phyloP scores from a whole-genome alignment of 1,140 invertebrate genomes.

The Yoshiicerus persimilis region DNA sequence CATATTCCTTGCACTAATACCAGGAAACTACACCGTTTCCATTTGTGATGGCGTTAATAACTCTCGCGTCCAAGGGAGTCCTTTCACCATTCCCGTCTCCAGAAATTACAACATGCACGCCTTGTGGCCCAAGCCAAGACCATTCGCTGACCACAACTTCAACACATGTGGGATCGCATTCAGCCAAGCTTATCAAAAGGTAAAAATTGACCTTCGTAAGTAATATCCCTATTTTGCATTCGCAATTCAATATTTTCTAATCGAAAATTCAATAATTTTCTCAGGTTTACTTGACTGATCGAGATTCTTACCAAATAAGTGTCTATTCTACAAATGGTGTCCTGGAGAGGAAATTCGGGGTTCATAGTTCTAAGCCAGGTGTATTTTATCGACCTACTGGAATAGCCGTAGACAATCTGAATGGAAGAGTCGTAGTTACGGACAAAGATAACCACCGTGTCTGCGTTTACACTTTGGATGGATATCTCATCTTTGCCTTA shows the following conservation, averaged over 20 bases:
- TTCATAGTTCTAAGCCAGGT: conserved; percentile 57
- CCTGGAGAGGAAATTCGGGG: conserved; percentile 58
- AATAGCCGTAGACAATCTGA: conserved; percentile 57
- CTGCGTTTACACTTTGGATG: conserved; percentile 78
- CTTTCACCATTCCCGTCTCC: background rate
- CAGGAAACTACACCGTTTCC: background rate
- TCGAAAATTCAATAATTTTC: background rate
- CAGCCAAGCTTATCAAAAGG: background rate
- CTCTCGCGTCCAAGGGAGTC: background rate
- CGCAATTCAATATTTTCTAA: no score
- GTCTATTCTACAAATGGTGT: conserved; percentile 51
- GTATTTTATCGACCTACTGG: conserved; percentile 66
- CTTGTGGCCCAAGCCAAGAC: background rate
- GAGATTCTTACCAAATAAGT: background rate
- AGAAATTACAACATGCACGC: background rate
- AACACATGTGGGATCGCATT: conserved; percentile 22
- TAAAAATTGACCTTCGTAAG: no score
- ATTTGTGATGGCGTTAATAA: background rate
- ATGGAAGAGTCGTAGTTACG: conserved; percentile 80
- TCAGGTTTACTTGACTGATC: conserved; percentile 33
- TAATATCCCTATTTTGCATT: no score
- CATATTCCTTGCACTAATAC: background rate
- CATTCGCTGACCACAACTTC: background rate
- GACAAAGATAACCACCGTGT: conserved; percentile 96
- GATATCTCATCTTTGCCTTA: conserved; percentile 78